Conservation (phyloP, 2,113 vertebrate species). For the Melanerpes formicivorus region DNA sequence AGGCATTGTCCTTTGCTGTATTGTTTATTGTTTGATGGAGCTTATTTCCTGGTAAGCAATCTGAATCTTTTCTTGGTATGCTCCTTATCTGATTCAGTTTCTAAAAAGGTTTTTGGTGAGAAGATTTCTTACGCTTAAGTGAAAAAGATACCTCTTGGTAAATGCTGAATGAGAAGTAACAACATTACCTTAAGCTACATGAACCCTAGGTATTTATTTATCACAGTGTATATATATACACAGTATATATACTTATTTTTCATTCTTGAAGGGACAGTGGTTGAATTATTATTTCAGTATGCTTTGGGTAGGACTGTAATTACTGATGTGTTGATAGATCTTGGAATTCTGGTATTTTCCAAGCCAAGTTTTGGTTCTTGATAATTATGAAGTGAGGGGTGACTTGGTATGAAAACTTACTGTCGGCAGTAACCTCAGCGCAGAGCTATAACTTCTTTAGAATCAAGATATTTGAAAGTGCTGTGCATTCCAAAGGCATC, state of each 20-base stretch:
- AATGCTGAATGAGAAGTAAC: background rate
- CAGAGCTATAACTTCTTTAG: background rate
- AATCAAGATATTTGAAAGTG: background rate
- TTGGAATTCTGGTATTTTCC: background rate
- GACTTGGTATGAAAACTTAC: background rate
- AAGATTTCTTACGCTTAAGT: background rate
- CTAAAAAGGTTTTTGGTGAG: background rate
- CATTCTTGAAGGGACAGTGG: background rate
- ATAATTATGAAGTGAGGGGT: background rate
- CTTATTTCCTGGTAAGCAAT: background rate
- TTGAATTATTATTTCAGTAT: background rate
- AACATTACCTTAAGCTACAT: background rate
- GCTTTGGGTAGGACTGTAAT: background rate
- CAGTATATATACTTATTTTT: background rate
- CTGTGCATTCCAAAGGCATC: background rate
- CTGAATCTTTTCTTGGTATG: background rate
- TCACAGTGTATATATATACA: background rate
- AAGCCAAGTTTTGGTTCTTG: background rate
- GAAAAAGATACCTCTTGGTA: background rate
- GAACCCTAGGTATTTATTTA: background rate
- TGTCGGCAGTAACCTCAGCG: background rate
- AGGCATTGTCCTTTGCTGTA: background rate
- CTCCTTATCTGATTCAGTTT: background rate
- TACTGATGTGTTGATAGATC: background rate
- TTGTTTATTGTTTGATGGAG: background rate